A percentile compares a stretch with the other conserved stretches of the same genome.
phyloP scores from a whole-genome alignment of 2,888 invertebrate genomes.

The Drosophila anceps region DNA sequence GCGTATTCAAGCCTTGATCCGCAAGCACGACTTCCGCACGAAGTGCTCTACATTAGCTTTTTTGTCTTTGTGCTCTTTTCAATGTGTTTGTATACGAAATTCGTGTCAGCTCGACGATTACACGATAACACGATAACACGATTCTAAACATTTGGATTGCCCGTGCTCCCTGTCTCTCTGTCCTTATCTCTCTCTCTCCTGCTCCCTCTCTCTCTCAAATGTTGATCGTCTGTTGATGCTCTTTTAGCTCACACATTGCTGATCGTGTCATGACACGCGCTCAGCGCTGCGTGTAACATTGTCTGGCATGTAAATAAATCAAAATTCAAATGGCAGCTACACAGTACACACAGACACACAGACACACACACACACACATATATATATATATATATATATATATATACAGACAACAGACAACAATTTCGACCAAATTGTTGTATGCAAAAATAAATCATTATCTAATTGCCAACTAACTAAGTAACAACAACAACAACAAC shows the following conservation, averaged over 20 bases:
- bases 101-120: no score
- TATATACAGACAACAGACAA: slow-evolving; percentile 20
- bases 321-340: slow-evolving; percentile 44
- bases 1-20: no score
- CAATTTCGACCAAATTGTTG: slow-evolving; percentile 38
- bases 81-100: no score
- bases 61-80: no score
- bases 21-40: not conserved
- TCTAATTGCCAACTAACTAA: slow-evolving; percentile 70
- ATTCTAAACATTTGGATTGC: no score
- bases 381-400: no score
- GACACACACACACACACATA: slow-evolving; percentile 12
- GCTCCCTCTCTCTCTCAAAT: not conserved
- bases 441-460: slow-evolving; percentile 76
- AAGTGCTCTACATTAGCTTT: not conserved
- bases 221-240: not conserved
- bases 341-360: slow-evolving; percentile 18
- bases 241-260: not conserved
- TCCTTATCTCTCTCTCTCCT: not conserved
- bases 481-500: slow-evolving; percentile 54
- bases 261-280: slow-evolving; percentile 21
- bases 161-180: not conserved
- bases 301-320: slow-evolving; percentile 66
- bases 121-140: no score
- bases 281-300: slow-evolving; percentile 22